A percentile compares a stretch with the other conserved stretches of the same genome.
Conservation (phyloP, 2,888 invertebrate species). For the Antheraea assamensis region DNA sequence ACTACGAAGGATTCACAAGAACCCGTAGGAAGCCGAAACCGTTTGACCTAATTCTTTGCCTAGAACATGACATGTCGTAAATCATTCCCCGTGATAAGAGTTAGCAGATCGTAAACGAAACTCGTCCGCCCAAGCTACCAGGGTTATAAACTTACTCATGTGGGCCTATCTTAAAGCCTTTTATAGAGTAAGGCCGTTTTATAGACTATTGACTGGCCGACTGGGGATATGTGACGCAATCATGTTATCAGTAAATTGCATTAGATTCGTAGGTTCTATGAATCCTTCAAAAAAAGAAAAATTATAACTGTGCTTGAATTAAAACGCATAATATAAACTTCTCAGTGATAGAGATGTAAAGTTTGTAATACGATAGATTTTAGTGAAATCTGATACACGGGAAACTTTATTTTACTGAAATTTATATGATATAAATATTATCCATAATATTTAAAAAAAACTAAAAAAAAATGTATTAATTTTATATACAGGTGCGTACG, state of each 20-base stretch:
- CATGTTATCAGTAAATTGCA: background rate
- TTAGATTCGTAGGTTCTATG: background rate
- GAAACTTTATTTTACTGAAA: no score
- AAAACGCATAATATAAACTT: background rate
- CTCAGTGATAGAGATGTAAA: no score
- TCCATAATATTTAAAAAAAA: no score
- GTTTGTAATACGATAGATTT: no score
- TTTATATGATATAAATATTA: no score
- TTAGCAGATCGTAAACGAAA: conserved; percentile 43
- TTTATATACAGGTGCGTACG: no score
- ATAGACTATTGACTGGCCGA: conserved; percentile 37
- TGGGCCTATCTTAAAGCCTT: conserved; percentile 41
- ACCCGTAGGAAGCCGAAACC: conserved; percentile 31
- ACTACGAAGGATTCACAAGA: conserved; percentile 39
- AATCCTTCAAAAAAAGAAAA: background rate
- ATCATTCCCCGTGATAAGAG: conserved; percentile 35
- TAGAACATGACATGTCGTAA: conserved; percentile 22
- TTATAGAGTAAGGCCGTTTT: conserved; percentile 44
- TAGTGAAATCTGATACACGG: no score
- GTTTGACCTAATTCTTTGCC: conserved; percentile 36
- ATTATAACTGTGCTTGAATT: background rate
- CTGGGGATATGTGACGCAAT: conserved; percentile 38
- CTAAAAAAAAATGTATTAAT: no score
- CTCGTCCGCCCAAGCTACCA: conserved; percentile 32
- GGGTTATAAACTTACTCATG: conserved; percentile 44